Conservation (phyloP, 2,797 vertebrate species). For the Phrynocephalus forsythii region DNA sequence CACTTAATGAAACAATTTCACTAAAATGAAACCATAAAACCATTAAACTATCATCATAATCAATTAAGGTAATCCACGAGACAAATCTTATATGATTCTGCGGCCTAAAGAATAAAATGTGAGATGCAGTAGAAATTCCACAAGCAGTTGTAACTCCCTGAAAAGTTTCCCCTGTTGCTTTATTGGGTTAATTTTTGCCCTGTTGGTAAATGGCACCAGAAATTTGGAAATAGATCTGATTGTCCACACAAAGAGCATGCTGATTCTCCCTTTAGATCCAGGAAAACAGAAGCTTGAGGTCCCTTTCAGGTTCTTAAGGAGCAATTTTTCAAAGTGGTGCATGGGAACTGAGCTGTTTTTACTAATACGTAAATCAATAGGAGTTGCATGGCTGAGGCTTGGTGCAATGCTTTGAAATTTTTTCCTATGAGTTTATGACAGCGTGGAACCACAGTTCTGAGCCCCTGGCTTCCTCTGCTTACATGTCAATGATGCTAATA, state of each 20-base stretch:
- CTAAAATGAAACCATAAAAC: no score
- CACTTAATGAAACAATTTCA: no score
- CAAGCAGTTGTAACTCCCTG: neutral
- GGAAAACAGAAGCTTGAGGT: neutral
- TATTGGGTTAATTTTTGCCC: neutral
- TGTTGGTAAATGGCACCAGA: neutral
- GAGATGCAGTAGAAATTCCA: neutral
- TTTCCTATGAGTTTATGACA: neutral
- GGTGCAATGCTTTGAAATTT: accelerated
- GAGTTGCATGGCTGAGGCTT: neutral
- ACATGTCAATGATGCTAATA: slow-evolving; percentile 16
- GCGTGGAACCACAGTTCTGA: neutral
- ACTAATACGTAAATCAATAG: accelerated
- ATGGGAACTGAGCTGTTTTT: neutral
- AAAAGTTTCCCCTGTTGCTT: neutral
- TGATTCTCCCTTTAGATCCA: neutral
- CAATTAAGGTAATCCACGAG: neutral
- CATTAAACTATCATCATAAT: no score
- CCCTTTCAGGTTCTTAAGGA: neutral
- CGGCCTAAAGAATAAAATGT: neutral
- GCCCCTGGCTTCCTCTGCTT: slow-evolving; percentile 6
- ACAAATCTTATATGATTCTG: neutral
- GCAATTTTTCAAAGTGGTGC: neutral
- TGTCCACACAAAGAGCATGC: neutral
- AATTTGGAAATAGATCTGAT: neutral